Conservation (phyloP, 2,797 vertebrate genomes). For the Alcedo atthis region DNA sequence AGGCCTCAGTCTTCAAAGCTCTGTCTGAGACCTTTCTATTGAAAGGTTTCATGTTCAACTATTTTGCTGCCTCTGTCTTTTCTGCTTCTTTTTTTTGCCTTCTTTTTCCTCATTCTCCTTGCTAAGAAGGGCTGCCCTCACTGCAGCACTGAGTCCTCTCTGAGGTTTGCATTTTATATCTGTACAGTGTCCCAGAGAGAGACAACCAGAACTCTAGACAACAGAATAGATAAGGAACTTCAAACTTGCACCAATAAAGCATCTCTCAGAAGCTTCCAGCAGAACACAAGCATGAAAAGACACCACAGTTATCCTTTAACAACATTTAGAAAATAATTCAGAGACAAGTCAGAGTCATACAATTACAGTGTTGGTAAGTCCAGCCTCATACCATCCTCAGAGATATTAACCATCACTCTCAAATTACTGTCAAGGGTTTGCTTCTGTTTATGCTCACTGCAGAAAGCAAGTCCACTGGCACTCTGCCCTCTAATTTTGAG, state of each 20-base stretch:
- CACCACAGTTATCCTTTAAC: not conserved
- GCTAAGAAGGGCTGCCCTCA: not conserved
- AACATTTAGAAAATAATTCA: not conserved
- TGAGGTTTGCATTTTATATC: not conserved
- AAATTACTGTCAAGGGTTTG: not conserved
- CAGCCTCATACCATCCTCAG: not conserved
- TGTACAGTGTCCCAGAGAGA: not conserved
- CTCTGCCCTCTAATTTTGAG: not conserved
- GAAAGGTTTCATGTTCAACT: not conserved
- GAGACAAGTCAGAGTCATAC: not conserved
- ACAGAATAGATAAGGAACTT: constrained; percentile 2
- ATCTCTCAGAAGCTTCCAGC: not conserved
- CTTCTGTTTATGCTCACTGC: constrained; percentile 15
- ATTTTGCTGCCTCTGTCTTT: not conserved
- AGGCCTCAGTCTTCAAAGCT: not conserved
- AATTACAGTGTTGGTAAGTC: not conserved
- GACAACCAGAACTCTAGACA: not conserved
- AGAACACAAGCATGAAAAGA: not conserved
- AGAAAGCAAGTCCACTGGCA: not conserved
- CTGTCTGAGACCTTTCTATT: not conserved
- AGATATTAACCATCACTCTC: not conserved
- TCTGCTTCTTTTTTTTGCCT: not conserved
- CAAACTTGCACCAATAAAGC: not conserved
- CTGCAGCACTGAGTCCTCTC: not conserved
- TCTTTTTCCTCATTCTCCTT: not conserved